These are phyloP conservation scores for Drosophila sp. DNA, from an alignment of 1,140 invertebrate species.

Conservation along the genomic window DNA sequence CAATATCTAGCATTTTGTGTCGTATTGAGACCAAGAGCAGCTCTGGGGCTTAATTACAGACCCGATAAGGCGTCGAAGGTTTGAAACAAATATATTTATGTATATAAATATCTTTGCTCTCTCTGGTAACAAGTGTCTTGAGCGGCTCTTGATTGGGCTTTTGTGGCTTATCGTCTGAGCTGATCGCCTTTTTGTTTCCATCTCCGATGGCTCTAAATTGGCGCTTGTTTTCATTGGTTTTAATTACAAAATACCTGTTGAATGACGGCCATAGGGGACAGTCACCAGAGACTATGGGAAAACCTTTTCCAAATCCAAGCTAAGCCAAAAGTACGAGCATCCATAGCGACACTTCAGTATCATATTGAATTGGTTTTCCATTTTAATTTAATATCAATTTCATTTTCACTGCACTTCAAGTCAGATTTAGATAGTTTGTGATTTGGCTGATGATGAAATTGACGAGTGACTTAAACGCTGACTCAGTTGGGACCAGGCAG, in stretches of 20 bases:
- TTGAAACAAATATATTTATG: slow-evolving; percentile 47
- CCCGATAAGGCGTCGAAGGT: slow-evolving; percentile 67
- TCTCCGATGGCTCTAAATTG: slow-evolving; percentile 55
- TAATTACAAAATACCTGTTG: neutral
- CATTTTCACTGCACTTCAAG: neutral
- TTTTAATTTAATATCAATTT: neutral
- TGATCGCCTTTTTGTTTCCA: slow-evolving; percentile 29
- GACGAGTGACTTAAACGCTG: neutral
- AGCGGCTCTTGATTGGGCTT: slow-evolving; percentile 52
- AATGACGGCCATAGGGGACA: neutral
- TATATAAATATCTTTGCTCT: slow-evolving; percentile 16
- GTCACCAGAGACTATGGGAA: slow-evolving; percentile 20
- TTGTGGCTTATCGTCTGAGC: slow-evolving; percentile 42
- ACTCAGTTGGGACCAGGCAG: slow-evolving; percentile 20
- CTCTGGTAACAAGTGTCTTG: slow-evolving; percentile 71
- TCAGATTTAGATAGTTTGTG: neutral
- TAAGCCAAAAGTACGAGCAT: too few species aligned
- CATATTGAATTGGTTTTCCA: neutral
- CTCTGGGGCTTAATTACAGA: slow-evolving; percentile 69
- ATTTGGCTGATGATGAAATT: neutral
- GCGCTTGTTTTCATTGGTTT: slow-evolving; percentile 48
- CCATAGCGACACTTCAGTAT: neutral
- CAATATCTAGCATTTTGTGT: slow-evolving; percentile 34
- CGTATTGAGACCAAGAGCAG: slow-evolving; percentile 16
- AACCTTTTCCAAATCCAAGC: slow-evolving; percentile 16